Evolutionary conservation across 2,113 vertebrate species (phyloP), one percentile per base, ranked within the genome.

Genomic region (Psettodes erumei): DNA sequence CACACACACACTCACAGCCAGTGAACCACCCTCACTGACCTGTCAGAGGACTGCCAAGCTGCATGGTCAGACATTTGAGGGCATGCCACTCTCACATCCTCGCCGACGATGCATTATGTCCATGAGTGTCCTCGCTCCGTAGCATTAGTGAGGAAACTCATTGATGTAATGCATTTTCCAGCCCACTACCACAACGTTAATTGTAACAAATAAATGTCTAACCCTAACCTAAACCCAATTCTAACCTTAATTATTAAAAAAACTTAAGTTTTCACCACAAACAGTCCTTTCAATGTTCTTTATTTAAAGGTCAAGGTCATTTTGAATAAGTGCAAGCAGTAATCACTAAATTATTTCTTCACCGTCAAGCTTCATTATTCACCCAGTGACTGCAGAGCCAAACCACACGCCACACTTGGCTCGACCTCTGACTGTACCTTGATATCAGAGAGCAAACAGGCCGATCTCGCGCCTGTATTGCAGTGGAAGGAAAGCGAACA

Each of bases 401-500:
- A 61, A 15, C 38, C 33, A 23, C n/a, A 45, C 0, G 3, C 62
- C 28, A 28, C 16, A 21, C 60, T 53, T 61, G 5, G 11, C 23
- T 21, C 72, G 75, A 90, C 77, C 61, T 79, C 88, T 54, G 42
- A 16, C 62, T 54, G 27, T 71, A 48, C 78, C 66, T 53, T 37
- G 45, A 56, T 56, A 77, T 65, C 58, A 28, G 72, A 75, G 70
- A 86, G 40, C 62, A 88, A 86, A 86, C 23, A 81, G 70, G 43
- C 58, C 67, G 50, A 56, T 73, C 56, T 71, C 42, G 40, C 59
- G 25, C 60, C 82, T 73, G 62, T 53, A 21, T 75, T 77, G 60
- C 77, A 40, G 56, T 56, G 58, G 51, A 64, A 73, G 78, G 78
- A 82, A 86, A 88, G 48, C 54, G 23, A 86, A 88, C 84, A 81